A percentile compares a stretch with the other conserved stretches of the same genome.
phyloP scores from a whole-genome alignment of 2,797 vertebrate genomes.

The Phoebastria nigripes region DNA sequence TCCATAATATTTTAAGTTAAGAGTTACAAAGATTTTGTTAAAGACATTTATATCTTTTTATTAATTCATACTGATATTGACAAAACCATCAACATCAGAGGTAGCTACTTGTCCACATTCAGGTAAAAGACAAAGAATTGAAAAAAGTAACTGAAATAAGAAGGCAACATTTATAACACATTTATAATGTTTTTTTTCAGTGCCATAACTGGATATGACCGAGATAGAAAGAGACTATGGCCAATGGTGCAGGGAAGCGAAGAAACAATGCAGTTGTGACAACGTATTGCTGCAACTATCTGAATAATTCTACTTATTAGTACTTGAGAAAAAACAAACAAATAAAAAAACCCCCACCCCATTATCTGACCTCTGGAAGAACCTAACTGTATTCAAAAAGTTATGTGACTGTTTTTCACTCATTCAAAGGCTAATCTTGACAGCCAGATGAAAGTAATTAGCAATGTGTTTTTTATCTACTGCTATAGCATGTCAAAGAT shows the following conservation, averaged over 20 bases:
- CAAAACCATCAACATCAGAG: not conserved
- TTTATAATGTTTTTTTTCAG: not conserved
- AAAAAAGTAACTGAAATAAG: not conserved
- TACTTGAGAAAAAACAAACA: not conserved
- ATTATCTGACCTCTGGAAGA: not conserved
- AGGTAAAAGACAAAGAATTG: not conserved
- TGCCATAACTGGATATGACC: not conserved
- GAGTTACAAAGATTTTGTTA: not conserved
- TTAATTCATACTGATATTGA: not conserved
- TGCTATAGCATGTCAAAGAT: not conserved
- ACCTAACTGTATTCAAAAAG: not conserved
- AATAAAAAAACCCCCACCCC: not conserved
- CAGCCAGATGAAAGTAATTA: not conserved
- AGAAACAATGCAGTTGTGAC: not conserved
- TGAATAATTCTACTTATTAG: not conserved
- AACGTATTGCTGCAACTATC: not conserved
- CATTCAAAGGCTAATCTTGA: not conserved
- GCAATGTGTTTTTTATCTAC: not conserved
- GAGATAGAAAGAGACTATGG: not conserved
- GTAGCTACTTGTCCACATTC: not conserved
- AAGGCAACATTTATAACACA: not conserved
- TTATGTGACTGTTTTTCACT: not conserved
- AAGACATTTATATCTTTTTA: not conserved
- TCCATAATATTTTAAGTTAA: not conserved
- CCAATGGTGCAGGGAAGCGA: not conserved